Base-by-base conservation (phyloP, 2,113 vertebrate genomes). In the Pardalotus punctatus region DNA sequence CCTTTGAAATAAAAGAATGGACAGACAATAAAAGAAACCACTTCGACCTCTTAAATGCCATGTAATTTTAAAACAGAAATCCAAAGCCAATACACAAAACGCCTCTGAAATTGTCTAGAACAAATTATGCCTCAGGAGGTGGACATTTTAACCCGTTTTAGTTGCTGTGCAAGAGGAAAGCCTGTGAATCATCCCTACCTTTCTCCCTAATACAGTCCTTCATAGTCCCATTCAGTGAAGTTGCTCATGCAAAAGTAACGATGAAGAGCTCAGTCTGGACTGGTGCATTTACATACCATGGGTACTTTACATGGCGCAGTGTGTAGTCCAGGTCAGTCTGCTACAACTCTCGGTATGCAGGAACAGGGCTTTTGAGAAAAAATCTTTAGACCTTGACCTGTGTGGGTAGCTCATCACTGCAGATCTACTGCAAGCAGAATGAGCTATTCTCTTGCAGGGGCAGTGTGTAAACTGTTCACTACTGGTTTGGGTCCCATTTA, bases 11-110 rank as follows among this genome's bases (percentile, higher is more conserved):
- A 65, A 42, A 96, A 92, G 89, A 96, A 90, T 53, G 72, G 90
- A 71, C 33, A 33, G 80, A 83, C 76, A 95, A 81, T 69, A 77
- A 86, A 54, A 86, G 54, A 80, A 96, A 91, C 36, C 29, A 13
- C 36, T 86, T 77, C 92, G 96, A 96, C 80, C 94, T 96, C 54
- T 92, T 42, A 76, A 88, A 69, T 77, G 60, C 31, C 12, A 12
- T 33, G 20, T 91, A 58, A 86, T 81, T 96, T 90, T 78, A 45
- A 83, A 91, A 86, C 42, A 86, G 50, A 83, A 94, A 77, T 88
- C 86, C 58, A 92, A 95, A 83, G 94, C 94, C 89, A 95, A 92
- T 92, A 94, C 8, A 83, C 58, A 88, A 81, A 94, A 88, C 54
- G 42, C 23, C 38, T 88, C 77, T 91, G 76, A 94, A 92, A 86